Evolutionary conservation across 1,140 invertebrate genomes (phyloP).

Genomic region (Drosophila virilis): DNA sequence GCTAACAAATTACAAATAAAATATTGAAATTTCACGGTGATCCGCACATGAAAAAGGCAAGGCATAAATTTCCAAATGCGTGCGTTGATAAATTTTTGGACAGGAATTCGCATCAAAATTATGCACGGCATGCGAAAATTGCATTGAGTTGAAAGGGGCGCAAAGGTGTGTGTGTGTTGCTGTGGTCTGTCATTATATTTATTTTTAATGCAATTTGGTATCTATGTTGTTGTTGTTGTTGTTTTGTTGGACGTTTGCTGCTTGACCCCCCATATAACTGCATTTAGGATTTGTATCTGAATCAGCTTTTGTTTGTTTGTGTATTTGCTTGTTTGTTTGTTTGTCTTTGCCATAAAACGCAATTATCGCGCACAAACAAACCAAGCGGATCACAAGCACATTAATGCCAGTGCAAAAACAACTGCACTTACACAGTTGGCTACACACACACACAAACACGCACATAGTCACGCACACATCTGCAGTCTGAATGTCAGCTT

Average conservation of each 20-base stretch:
- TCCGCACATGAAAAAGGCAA: slow-evolving; percentile 16
- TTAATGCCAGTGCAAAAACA: slow-evolving; percentile 31
- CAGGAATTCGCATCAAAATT: slow-evolving; percentile 10
- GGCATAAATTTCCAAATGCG: slow-evolving; percentile 9
- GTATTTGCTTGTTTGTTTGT: slow-evolving; percentile 39
- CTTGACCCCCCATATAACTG: slow-evolving; percentile 1
- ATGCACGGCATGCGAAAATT: slow-evolving; percentile 47
- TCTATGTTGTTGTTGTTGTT: slow-evolving; percentile 43
- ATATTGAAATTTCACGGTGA: slow-evolving; percentile 51
- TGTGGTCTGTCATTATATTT: slow-evolving; percentile 30
- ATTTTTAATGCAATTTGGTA: slow-evolving; percentile 71
- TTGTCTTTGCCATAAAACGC: slow-evolving; percentile 63
- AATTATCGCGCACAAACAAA: slow-evolving; percentile 64
- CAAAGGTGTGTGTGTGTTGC: not conserved
- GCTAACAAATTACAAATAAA: slow-evolving; percentile 69
- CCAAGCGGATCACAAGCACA: slow-evolving; percentile 38
- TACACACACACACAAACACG: not conserved
- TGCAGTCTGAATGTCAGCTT: slow-evolving; percentile 27
- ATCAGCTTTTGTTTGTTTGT: slow-evolving; percentile 10
- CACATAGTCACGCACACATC: not conserved
- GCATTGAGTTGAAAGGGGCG: slow-evolving; percentile 19
- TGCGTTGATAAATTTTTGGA: slow-evolving; percentile 1
- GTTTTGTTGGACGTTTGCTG: not conserved
- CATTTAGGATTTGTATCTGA: slow-evolving; percentile 5
- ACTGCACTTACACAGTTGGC: not conserved